phyloP scores from a whole-genome alignment of 1,140 invertebrate species.

The Ceratina japonica region DNA sequence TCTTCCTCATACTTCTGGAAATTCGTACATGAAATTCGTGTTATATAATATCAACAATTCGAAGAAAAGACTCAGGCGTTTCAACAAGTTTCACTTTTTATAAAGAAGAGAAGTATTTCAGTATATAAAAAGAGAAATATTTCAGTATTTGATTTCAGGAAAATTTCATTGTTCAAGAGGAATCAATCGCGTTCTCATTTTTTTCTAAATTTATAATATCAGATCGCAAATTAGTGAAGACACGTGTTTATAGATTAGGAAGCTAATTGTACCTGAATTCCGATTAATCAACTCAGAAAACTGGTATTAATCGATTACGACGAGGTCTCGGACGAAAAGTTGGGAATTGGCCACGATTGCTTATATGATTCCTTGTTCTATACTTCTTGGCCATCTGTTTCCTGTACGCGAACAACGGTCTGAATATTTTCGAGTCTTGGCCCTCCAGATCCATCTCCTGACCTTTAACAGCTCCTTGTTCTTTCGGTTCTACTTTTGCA shows the following conservation, averaged over 20 bases:
- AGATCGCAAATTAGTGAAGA: too few species aligned
- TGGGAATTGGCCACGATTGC: neutral
- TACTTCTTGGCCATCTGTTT: constrained; percentile 65
- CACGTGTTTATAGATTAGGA: too few species aligned
- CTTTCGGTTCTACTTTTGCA: constrained; percentile 8
- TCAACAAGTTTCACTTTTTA: too few species aligned
- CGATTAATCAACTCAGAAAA: constrained; percentile 11
- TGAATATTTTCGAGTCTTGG: constrained; percentile 71
- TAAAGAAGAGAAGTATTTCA: neutral
- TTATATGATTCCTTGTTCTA: constrained; percentile 33
- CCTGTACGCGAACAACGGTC: constrained; percentile 73
- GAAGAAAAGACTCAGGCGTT: too few species aligned
- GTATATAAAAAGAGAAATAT: too few species aligned
- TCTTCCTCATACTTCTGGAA: too few species aligned
- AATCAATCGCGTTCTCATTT: too few species aligned
- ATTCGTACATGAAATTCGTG: too few species aligned
- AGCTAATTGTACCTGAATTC: too few species aligned
- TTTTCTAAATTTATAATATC: too few species aligned
- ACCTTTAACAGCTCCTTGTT: neutral
- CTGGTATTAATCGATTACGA: neutral
- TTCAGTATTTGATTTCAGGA: neutral
- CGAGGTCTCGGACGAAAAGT: neutral
- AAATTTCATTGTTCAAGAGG: neutral
- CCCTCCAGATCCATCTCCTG: constrained; percentile 58
- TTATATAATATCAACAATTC: too few species aligned